Evolutionary conservation across 2,113 vertebrate genomes (phyloP), one percentile per base, ranked within the genome.

Genomic region (Myiozetetes cayanensis): DNA sequence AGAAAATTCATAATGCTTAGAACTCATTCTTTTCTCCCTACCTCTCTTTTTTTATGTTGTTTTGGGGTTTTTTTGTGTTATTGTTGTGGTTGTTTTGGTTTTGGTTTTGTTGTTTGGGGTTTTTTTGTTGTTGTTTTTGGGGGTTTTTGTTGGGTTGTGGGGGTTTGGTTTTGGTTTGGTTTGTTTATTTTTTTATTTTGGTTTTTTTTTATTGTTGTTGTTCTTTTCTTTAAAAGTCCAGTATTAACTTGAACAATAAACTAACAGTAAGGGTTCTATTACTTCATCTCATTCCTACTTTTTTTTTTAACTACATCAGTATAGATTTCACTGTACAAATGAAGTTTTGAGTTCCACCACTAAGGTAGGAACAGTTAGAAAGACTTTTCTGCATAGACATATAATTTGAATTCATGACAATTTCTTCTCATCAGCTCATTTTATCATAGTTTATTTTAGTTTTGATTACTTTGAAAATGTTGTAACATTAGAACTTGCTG

Each of bases 11-110:
- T 8, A 87, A 41, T 8, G 1, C 7, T 84, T 37, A 71, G 10
- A 75, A 31, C 0, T 12, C 46, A 13, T 1, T 6, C 19, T 49
- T 23, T 27, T 46, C 16, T 22, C 25, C 31, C 2, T 2, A 3
- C 1, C 1, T 21, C 14, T 12, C 2, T 1, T 5, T 31, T 28
- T 5, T 23, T 35, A 43, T 43, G 3, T 28, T 1, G 19, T 30
- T 9, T 2, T 49, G 14, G 19, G 44, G 44, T 8, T 65, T 46
- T 22, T 9, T 31, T n/a, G 50, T 0, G 6, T 33, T n/a, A 4
- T 37, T 43, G 5, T 28, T 37, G 5, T 25, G 2, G 46, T 47
- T 47, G 41, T 14, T 43, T 43, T 43, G 13, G 15, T 43, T 43
- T 43, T 5, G 13, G 41, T 43, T 43, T 28, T 43, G 4, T 25